Conservation (phyloP, 2,888 invertebrate genomes). For the Pogonocherus hispidulus region DNA sequence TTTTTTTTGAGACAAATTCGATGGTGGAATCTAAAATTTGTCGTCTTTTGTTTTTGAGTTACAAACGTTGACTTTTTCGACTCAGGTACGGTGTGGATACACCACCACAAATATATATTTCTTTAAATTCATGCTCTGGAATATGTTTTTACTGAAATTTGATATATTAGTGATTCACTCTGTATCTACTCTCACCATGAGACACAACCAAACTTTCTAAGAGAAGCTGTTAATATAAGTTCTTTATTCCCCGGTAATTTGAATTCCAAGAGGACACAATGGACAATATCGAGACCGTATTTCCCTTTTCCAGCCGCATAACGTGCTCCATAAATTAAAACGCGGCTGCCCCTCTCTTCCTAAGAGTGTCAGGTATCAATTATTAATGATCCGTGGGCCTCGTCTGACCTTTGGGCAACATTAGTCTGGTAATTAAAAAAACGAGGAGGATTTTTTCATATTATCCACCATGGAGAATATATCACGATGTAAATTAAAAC, state of each 20-base stretch:
- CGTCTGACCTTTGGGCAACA: conserved; percentile 50
- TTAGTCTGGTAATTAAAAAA: conserved; percentile 43
- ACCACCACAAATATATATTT: too few relatives aligned
- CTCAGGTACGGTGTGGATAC: too few relatives aligned
- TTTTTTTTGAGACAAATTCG: too few relatives aligned
- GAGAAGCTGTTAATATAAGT: conserved; percentile 26
- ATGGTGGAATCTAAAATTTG: too few relatives aligned
- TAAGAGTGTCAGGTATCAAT: conserved; percentile 51
- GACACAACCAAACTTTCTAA: too few relatives aligned
- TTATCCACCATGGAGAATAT: conserved; percentile 23
- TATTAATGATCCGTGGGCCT: conserved; percentile 54
- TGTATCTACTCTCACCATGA: too few relatives aligned
- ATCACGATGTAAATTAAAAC: conserved; percentile 25
- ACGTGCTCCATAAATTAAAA: conserved; percentile 48
- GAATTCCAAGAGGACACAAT: conserved; percentile 32
- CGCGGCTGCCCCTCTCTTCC: conserved; percentile 32
- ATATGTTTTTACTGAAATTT: too few relatives aligned
- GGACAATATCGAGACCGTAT: conserved; percentile 33
- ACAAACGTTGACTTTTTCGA: too few relatives aligned
- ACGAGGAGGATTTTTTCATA: conserved; percentile 1
- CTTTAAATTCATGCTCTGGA: too few relatives aligned
- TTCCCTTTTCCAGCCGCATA: conserved; percentile 11
- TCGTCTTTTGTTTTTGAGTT: too few relatives aligned
- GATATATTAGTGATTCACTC: too few relatives aligned
- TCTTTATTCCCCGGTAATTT: conserved; percentile 34